Conservation (phyloP, 2,113 vertebrate species). For the Rhynchopsitta pachyrhyncha region DNA sequence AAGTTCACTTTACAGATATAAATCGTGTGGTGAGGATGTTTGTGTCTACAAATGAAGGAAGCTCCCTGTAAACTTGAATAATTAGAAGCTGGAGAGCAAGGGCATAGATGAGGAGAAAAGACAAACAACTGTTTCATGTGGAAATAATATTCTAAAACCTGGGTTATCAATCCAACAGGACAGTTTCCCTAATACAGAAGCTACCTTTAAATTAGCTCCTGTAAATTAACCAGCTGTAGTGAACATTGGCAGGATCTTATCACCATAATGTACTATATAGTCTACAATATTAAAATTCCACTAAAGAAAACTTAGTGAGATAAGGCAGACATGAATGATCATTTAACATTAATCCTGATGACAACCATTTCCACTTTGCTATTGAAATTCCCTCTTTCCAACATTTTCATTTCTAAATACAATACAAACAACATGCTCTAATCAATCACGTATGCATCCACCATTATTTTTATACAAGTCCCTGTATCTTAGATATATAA, state of each 20-base stretch:
- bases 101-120: background rate
- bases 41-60: conserved; percentile 21
- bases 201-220: conserved; percentile 61
- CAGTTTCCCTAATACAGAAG: conserved; percentile 25
- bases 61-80: conserved; percentile 25
- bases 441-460: conserved; percentile 41
- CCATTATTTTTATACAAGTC: conserved; percentile 24
- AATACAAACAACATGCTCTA: conserved; percentile 31
- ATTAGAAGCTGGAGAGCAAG: conserved; percentile 45
- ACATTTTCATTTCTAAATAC: conserved; percentile 50
- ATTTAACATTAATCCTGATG: conserved; percentile 67
- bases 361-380: conserved; percentile 33
- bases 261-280: conserved; percentile 38
- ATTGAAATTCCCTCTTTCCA: conserved; percentile 39
- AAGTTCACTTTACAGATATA: conserved; percentile 6
- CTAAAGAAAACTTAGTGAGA: conserved; percentile 38
- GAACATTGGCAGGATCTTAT: conserved; percentile 55
- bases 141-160: conserved; percentile 54
- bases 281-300: conserved; percentile 68
- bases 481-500: conserved; percentile 24
- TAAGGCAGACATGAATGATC: conserved; percentile 46
- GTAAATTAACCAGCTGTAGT: conserved; percentile 55
- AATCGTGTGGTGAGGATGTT: background rate
- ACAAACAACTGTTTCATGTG: conserved; percentile 19
- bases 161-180: conserved; percentile 48